Base-by-base conservation (phyloP, 2,888 invertebrate species). In the Drosophila sordidula region DNA sequence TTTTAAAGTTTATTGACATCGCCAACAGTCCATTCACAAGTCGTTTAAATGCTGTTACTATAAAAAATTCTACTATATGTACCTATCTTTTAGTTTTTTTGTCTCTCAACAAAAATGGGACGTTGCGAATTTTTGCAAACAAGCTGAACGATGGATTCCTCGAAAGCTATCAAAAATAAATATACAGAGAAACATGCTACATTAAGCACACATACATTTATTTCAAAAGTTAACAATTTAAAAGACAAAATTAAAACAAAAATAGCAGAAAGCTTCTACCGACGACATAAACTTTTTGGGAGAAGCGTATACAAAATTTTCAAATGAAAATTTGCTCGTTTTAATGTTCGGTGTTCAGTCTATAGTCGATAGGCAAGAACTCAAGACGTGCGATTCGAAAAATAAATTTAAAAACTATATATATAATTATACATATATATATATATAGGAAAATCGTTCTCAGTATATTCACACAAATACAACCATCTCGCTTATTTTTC, bases 331-430 rank as follows among this genome's bases (percentile, higher is more conserved):
- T 57, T 66, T 58, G 65, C 58, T 67, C 58, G 51, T 29, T 51
- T 59, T 41, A 56, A 66, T 56, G 61, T 54, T 44, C 44, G 44
- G 61, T 47, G 39, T 70, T 90, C 78, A 89, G 88, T 89, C 69
- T 71, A 51, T 63, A 64, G 65, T 68, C 71, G 68, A 71, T 62
- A 57, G 70, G 61, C 86, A 57, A 76, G 73, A 70, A 70, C 73
- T 79, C 55, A 84, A 80, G 85, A 81, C 89, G 89, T 79, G 66
- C 64, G 56, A 56, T 75, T 58, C 63, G 46, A 56, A 57, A 57
- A 57, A 22, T 41, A 58, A 54, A 44, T 66, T 57, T 12, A 3
- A 52, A 58, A 51, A 54, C 57, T 54, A 50, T 45, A 49, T 18
- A 74, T 47, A 68, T 55, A 52, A 38, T 52, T 47, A 38, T 38